A percentile compares a stretch with the other conserved stretches of the same genome.
phyloP scores from a whole-genome alignment of 2,113 vertebrate species.

The Forbesichthys papilliferus region DNA sequence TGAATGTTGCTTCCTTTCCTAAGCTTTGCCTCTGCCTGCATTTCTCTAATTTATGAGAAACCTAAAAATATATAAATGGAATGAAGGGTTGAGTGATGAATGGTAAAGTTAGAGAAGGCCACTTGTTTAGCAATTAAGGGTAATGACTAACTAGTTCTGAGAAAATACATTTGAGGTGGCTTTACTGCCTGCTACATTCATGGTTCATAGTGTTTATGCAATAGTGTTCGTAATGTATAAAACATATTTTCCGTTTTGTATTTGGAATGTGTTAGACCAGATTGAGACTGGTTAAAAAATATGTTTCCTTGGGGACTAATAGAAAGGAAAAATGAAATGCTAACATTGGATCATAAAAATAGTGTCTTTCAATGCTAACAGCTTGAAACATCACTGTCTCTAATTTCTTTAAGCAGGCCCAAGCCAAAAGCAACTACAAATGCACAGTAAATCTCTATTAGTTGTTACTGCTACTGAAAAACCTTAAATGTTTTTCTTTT shows the following conservation, averaged over 20 bases:
- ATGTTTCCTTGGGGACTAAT: slow-evolving; percentile 56
- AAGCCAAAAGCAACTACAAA: slow-evolving; percentile 68
- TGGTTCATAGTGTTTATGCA: not conserved
- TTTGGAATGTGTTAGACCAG: slow-evolving; percentile 40
- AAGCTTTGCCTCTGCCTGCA: too few species aligned
- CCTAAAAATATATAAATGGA: too few species aligned
- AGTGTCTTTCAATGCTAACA: slow-evolving; percentile 56
- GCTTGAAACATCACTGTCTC: slow-evolving; percentile 58
- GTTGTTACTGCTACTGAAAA: slow-evolving; percentile 61
- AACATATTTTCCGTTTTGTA: slow-evolving; percentile 56
- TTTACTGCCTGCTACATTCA: not conserved
- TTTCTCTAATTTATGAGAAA: too few species aligned
- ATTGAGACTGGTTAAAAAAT: slow-evolving; percentile 44
- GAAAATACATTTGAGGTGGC: too few species aligned
- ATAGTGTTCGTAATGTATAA: slow-evolving; percentile 32
- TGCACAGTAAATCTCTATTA: slow-evolving; percentile 70
- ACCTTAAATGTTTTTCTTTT: slow-evolving; percentile 47
- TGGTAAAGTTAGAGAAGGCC: too few species aligned
- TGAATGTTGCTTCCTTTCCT: too few species aligned
- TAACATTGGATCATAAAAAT: slow-evolving; percentile 35
- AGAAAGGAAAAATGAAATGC: slow-evolving; percentile 61
- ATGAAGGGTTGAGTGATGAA: too few species aligned
- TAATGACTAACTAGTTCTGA: too few species aligned
- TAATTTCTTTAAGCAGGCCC: slow-evolving; percentile 44
- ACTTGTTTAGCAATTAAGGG: too few species aligned